These are phyloP conservation scores for Habropoda laboriosa DNA, from an alignment of 1,140 invertebrate genomes.

Conservation along the genomic window DNA sequence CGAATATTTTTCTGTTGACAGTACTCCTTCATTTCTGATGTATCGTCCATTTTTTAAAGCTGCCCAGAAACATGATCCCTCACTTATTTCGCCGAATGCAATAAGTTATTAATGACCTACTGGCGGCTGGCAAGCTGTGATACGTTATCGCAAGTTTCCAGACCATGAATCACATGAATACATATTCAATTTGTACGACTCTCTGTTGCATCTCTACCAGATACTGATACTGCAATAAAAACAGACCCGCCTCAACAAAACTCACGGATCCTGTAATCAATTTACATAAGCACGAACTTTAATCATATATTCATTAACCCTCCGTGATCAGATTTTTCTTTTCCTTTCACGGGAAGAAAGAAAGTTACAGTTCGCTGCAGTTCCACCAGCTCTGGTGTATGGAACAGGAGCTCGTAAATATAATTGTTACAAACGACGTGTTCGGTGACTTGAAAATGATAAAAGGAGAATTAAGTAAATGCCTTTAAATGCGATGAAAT, in stretches of 20 bases:
- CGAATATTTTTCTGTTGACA: background rate
- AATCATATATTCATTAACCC: background rate
- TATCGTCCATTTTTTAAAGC: conserved; percentile 9
- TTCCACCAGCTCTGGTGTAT: too few relatives aligned
- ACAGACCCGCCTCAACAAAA: background rate
- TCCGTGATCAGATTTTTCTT: too few relatives aligned
- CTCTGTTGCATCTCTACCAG: conserved; percentile 17
- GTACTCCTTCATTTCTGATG: background rate
- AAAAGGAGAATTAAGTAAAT: too few relatives aligned
- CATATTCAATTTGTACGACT: conserved; percentile 32
- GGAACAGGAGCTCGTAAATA: too few relatives aligned
- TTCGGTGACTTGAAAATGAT: too few relatives aligned
- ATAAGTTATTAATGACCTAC: conserved; percentile 34
- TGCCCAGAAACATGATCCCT: conserved; percentile 5
- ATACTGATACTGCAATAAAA: conserved; percentile 9
- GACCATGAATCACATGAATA: conserved; percentile 23
- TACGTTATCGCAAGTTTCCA: conserved; percentile 32
- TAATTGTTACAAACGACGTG: too few relatives aligned
- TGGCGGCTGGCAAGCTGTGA: conserved; percentile 3
- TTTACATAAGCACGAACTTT: background rate
- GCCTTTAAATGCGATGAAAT: too few relatives aligned
- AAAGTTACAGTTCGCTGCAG: too few relatives aligned
- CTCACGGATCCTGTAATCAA: background rate
- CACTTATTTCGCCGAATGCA: conserved; percentile 1
- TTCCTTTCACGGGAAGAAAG: too few relatives aligned